Conservation (phyloP, 2,888 invertebrate genomes). For the Drosophila leonis region DNA sequence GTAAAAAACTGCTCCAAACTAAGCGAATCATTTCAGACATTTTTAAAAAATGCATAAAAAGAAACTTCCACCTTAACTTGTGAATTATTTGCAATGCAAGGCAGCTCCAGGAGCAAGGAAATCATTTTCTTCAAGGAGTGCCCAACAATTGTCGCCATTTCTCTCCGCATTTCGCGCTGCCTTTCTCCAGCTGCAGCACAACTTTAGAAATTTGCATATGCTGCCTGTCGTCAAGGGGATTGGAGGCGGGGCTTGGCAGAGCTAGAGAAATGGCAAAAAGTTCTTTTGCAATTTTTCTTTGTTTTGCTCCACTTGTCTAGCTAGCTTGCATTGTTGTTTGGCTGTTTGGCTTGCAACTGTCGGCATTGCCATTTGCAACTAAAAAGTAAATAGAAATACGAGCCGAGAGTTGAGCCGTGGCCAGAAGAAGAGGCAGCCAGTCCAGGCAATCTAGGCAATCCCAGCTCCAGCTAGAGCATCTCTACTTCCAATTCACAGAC, state of each 20-base stretch:
- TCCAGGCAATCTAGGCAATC: neutral
- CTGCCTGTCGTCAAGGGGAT: constrained; percentile 59
- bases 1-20: constrained; percentile 4
- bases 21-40: constrained; percentile 36
- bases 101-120: constrained; percentile 41
- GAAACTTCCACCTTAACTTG: constrained; percentile 52
- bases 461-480: neutral
- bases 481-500: constrained; percentile 24
- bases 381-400: constrained; percentile 59
- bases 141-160: constrained; percentile 49
- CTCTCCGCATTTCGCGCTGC: constrained; percentile 30
- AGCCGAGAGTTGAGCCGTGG: constrained; percentile 43
- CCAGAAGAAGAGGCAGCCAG: constrained; percentile 10
- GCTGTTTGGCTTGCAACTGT: constrained; percentile 53
- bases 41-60: constrained; percentile 24
- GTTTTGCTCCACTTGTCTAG: constrained; percentile 58
- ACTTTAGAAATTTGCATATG: constrained; percentile 72
- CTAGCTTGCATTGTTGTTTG: constrained; percentile 26
- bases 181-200: constrained; percentile 41
- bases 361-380: constrained; percentile 54
- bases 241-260: neutral
- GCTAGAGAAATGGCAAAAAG: constrained; percentile 39
- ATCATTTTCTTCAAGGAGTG: constrained; percentile 51
- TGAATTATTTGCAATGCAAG: constrained; percentile 49
- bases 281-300: constrained; percentile 55